Base-by-base conservation (phyloP, 30 jellyfish, hydroid and myxozoan genomes). In the Turritopsis dohrnii region DNA sequence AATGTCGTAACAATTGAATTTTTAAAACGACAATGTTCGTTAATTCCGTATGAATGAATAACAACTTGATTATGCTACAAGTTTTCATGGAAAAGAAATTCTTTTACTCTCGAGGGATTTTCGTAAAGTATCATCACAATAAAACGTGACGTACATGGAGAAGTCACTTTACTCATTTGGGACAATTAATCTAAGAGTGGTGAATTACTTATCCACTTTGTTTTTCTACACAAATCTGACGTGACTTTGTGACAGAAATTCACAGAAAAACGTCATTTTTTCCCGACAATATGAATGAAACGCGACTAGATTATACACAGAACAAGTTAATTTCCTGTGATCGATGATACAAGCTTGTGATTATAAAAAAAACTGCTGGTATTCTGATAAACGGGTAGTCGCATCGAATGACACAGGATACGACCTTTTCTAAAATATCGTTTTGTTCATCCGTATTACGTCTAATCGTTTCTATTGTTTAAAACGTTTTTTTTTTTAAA, bases 401-500 rank as follows among this genome's bases (percentile, higher is more conserved):
- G 13, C 60, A 41, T 13, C 5, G 13, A 41, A 41, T 41, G n/a
- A 41, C 60, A 41, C 60, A 41, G 60, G 60, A 41, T 41, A 41
- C 60, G 13, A 41, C 60, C 5, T 41, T 41, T 41, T 41, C 13
- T 41, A 41, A n/a, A 41, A 41, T 41, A 5, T 13, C 60, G 60
- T 41, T 41, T 41, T 41, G 60, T 41, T 41, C 5, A 41, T 41
- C 60, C 60, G 60, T 3, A 5, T 41, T 3, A 41, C 60, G 60
- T 41, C n/a, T n/a, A n/a, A n/a, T n/a, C n/a, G n/a, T n/a, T n/a
- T n/a, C n/a, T n/a, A n/a, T n/a, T n/a, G n/a, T n/a, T n/a, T n/a
- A 72, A 72, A 72, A 72, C 65, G 26, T 72, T 72, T 18, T 21
- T 21, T 72, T 72, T 72, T 24, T 18, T 4, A 75, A 75, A 75